Percentiles rank a stretch among this genome's conserved stretches.
Evolutionary conservation across 2,888 invertebrate species (phyloP).

Genomic region (Euclidia mi): DNA sequence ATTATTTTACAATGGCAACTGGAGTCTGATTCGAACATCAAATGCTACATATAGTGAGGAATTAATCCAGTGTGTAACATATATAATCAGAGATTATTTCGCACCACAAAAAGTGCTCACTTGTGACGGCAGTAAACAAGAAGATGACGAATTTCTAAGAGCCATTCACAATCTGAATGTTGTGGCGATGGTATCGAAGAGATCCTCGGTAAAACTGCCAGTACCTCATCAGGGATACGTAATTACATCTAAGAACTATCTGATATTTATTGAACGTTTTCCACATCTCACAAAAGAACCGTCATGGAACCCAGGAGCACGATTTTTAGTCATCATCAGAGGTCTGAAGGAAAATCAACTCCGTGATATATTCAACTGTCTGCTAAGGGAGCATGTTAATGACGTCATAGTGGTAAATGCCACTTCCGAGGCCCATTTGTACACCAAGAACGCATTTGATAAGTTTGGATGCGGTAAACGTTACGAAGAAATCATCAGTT

Average conservation of each 20-base stretch:
- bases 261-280: conserved; percentile 46
- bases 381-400: conserved; percentile 58
- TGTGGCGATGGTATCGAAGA: conserved; percentile 20
- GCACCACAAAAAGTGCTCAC: conserved; percentile 27
- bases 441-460: conserved; percentile 74
- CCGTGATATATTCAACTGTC: conserved; percentile 59
- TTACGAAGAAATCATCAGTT: conserved; percentile 62
- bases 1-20: not conserved
- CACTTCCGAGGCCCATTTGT: conserved; percentile 59
- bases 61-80: conserved; percentile 26
- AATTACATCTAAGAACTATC: conserved; percentile 43
- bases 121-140: conserved; percentile 24
- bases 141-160: conserved; percentile 28
- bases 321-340: conserved; percentile 62
- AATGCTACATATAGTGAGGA: not conserved
- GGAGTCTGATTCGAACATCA: not conserved
- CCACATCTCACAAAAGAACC: conserved; percentile 47
- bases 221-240: conserved; percentile 57
- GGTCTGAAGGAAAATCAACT: conserved; percentile 45
- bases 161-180: conserved; percentile 22
- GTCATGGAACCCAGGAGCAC: conserved; percentile 67
- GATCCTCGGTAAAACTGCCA: not conserved
- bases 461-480: conserved; percentile 73
- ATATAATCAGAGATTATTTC: conserved; percentile 36
- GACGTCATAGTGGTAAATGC: conserved; percentile 65